Conservation (phyloP, 2,888 invertebrate genomes). For the Eueremaeus valkanovi region DNA sequence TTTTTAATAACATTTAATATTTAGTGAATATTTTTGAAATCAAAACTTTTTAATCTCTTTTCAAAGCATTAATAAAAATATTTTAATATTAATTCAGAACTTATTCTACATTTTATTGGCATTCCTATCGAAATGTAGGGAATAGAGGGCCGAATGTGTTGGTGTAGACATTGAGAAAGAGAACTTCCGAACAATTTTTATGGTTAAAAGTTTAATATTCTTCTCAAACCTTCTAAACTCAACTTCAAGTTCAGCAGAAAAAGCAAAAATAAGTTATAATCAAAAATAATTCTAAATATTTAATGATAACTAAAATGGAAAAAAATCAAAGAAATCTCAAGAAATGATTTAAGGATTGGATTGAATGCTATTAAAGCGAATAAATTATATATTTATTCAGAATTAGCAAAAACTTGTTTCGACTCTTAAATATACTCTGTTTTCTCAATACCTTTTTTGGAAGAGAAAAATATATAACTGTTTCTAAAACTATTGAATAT, state of each 20-base stretch:
- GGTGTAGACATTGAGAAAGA: constrained; percentile 19
- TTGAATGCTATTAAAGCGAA: neutral
- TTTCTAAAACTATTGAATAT: neutral
- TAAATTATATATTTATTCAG: neutral
- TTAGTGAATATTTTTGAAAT: too few species aligned
- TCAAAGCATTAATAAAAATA: too few species aligned
- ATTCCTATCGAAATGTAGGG: neutral
- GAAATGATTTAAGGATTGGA: neutral
- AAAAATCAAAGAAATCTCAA: neutral
- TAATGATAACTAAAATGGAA: neutral
- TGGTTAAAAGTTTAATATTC: neutral
- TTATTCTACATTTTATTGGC: too few species aligned
- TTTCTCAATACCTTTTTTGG: constrained; percentile 5
- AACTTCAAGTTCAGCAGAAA: neutral
- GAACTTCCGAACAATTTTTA: neutral
- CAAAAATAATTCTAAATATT: neutral
- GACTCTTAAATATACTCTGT: neutral
- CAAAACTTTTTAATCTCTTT: too few species aligned
- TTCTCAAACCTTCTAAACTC: neutral
- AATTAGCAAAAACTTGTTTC: neutral
- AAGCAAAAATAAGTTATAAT: neutral
- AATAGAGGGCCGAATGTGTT: neutral
- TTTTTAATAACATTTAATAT: too few species aligned
- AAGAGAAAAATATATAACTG: neutral
- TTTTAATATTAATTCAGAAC: too few species aligned